phyloP scores from a whole-genome alignment of 2,888 invertebrate genomes.

The Catocala fraxini region DNA sequence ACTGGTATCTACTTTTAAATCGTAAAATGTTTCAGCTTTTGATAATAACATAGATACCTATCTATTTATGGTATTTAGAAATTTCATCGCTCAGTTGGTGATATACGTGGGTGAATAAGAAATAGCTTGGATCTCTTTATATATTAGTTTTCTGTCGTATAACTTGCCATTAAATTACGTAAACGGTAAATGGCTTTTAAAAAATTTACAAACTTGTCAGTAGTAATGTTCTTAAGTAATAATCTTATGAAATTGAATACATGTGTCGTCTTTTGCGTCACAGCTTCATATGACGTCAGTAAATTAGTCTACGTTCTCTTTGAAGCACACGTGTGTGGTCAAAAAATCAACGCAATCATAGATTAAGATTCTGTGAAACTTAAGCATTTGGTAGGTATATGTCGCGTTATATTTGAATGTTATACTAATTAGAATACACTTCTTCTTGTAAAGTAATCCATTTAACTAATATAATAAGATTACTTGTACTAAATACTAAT shows the following conservation, averaged over 20 bases:
- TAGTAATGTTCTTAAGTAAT: conserved; percentile 9
- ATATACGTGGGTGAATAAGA: conserved; percentile 29
- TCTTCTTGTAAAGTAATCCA: no score
- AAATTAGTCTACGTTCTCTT: conserved; percentile 8
- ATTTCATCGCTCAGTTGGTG: conserved; percentile 31
- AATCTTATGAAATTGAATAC: conserved; percentile 17
- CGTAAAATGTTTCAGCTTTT: conserved; percentile 16
- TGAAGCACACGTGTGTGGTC: conserved; percentile 17
- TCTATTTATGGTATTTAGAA: conserved; percentile 37
- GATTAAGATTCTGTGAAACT: background rate
- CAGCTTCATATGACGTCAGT: conserved; percentile 31
- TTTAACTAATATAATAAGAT: no score
- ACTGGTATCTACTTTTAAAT: conserved; percentile 27
- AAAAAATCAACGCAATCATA: background rate
- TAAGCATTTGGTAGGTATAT: no score
- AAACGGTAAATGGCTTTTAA: conserved; percentile 25
- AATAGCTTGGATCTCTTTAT: conserved; percentile 20
- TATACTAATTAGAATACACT: no score
- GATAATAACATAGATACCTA: conserved; percentile 16
- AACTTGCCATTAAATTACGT: conserved; percentile 8
- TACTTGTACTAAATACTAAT: no score
- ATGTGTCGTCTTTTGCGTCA: conserved; percentile 22
- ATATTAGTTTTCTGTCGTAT: background rate
- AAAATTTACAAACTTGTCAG: conserved; percentile 13
- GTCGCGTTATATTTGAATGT: no score